Evolutionary conservation across 2,113 vertebrate species (phyloP), one percentile per base, ranked within the genome.

Genomic region (Rostratula benghalensis): DNA sequence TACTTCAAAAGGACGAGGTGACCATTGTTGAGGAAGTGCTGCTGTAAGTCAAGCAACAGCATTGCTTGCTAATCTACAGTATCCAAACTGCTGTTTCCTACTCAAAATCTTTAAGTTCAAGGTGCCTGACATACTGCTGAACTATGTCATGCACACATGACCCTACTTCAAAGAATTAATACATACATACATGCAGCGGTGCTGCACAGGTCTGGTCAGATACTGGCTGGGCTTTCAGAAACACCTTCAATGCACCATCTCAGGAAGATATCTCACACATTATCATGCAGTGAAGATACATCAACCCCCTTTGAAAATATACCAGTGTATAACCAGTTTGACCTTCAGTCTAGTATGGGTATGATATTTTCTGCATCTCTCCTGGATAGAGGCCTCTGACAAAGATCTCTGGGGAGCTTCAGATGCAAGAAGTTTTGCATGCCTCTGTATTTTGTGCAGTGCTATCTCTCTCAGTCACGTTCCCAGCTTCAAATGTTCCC

Each of bases 141-240:
- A 45, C 45, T n/a, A 4, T 21, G 8, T 35, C 0, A 0, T 70
- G 45, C 10, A 35, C 6, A 3, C 3, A 11, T 41, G 50, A 30
- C 11, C 17, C 41, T 65, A 41, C 3, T 53, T 22, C 46, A 63
- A 28, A 70, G n/a, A 83, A 46, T 57, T 35, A 43, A 31, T 37
- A 28, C 1, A 11, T 30, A 25, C 14, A 20, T 9, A 25, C 14
- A 20, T 9, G 39, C 0, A 0, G n/a, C 7, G 63, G 12, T 25
- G 35, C 23, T 76, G 51, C 1, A 3, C 28, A 56, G 18, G 16
- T 69, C n/a, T 79, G 9, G 11, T 54, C 54, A 83, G 31, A 15
- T 10, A 31, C 27, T 12, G 11, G 2, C 9, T 84, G 61, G 31
- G 22, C n/a, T 89, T 68, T 60, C 54, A 82, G 60, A 87, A 83